phyloP scores from a whole-genome alignment of 2,888 invertebrate species.

The Tortrix viridana region DNA sequence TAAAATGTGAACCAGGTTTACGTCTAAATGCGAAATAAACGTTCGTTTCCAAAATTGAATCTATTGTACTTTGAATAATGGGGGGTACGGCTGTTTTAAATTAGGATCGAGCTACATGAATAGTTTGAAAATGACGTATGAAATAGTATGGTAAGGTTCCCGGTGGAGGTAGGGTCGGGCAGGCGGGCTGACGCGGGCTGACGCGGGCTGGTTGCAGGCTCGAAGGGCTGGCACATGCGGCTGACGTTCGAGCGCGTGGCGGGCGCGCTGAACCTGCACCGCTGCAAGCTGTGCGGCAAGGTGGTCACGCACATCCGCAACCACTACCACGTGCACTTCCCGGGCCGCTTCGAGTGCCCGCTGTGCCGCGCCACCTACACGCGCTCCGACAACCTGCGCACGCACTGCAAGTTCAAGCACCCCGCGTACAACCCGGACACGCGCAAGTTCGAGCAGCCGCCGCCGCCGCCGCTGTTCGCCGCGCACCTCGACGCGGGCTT shows the following conservation, averaged over 20 bases:
- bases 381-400: slow-evolving; percentile 95
- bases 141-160: slow-evolving; percentile 41
- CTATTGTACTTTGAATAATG: too few relatives aligned
- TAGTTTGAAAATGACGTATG: too few relatives aligned
- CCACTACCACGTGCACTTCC: slow-evolving; percentile 97
- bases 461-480: slow-evolving; percentile 82
- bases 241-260: slow-evolving; percentile 96
- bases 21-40: too few relatives aligned
- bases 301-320: slow-evolving; percentile 97
- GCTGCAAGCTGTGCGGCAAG: slow-evolving; percentile 97
- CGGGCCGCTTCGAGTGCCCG: slow-evolving; percentile 95
- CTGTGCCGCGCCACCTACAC: slow-evolving; percentile 96
- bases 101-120: too few relatives aligned
- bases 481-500: slow-evolving; percentile 84
- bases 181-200: slow-evolving; percentile 56
- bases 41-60: too few relatives aligned
- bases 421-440: slow-evolving; percentile 94
- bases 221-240: slow-evolving; percentile 97
- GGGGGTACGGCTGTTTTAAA: too few relatives aligned
- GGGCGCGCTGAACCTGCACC: slow-evolving; percentile 96
- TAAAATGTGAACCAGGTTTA: too few relatives aligned
- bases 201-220: slow-evolving; percentile 90
- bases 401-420: slow-evolving; percentile 97
- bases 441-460: slow-evolving; percentile 91
- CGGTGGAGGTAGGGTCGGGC: slow-evolving; percentile 50